phyloP scores from a whole-genome alignment of 2,888 invertebrate genomes.

The Pollenia griseotomentosa region DNA sequence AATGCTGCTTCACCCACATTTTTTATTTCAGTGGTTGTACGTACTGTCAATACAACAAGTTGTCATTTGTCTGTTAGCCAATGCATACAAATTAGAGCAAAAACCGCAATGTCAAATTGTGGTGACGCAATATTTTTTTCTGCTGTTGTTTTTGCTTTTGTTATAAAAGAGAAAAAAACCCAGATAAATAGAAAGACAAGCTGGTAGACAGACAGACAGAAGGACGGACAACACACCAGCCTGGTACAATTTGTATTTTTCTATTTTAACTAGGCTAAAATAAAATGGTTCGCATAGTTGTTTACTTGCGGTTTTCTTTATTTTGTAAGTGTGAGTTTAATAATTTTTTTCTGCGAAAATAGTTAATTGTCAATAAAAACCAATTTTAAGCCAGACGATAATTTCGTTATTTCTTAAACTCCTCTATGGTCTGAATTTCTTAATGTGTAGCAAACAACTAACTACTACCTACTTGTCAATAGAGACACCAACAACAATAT shows the following conservation, averaged over 20 bases:
- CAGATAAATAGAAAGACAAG: not conserved
- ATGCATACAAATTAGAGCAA: conserved; percentile 74
- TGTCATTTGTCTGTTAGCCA: conserved; percentile 62
- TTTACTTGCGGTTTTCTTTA: conserved; percentile 56
- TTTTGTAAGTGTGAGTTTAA: not conserved
- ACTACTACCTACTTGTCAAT: not conserved
- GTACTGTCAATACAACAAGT: conserved; percentile 38
- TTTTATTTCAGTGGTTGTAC: conserved; percentile 40
- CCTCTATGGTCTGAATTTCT: conserved; percentile 16
- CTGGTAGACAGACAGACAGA: conserved; percentile 1
- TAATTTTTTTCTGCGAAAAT: conserved; percentile 49
- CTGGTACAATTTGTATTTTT: conserved; percentile 33
- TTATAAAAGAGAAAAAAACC: not conserved
- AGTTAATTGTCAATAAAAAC: conserved; percentile 53
- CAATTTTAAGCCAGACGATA: conserved; percentile 48
- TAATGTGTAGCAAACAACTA: conserved; percentile 38
- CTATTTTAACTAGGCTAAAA: conserved; percentile 34
- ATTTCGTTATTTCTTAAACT: conserved; percentile 43
- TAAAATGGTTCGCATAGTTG: conserved; percentile 27
- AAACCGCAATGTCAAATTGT: conserved; percentile 72
- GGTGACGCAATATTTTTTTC: conserved; percentile 69
- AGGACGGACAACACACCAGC: not conserved
- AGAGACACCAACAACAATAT: not conserved
- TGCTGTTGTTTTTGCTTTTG: conserved; percentile 25
- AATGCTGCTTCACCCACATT: conserved; percentile 69